Conservation (phyloP, 2,113 vertebrate species). For the Ellobius talpinus region DNA sequence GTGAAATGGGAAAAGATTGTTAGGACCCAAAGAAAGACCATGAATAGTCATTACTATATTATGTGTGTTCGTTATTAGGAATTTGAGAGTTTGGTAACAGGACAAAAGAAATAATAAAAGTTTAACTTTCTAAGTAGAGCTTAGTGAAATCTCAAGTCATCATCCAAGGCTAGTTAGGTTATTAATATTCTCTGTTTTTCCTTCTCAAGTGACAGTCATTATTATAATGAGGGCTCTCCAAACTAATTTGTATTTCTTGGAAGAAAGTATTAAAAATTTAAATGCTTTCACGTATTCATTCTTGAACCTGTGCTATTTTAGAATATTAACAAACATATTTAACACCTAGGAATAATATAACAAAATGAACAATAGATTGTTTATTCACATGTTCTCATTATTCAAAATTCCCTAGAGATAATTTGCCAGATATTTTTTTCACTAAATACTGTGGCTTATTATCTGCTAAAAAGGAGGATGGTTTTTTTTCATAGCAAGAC, state of each 20-base stretch:
- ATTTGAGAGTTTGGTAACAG: constrained; percentile 27
- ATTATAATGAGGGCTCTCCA: constrained; percentile 45
- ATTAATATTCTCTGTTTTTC: constrained; percentile 67
- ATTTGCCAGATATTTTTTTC: constrained; percentile 58
- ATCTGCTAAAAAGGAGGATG: neutral
- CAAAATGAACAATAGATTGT: constrained; percentile 48
- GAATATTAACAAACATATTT: constrained; percentile 63
- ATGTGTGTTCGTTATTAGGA: neutral
- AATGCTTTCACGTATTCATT: constrained; percentile 63
- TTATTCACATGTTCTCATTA: constrained; percentile 53
- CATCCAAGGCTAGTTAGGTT: constrained; percentile 43
- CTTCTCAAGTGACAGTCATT: constrained; percentile 65
- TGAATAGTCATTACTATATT: neutral
- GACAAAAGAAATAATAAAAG: constrained; percentile 44
- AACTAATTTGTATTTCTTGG: constrained; percentile 69
- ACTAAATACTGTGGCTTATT: constrained; percentile 45
- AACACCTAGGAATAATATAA: constrained; percentile 41
- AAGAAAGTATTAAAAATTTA: constrained; percentile 62
- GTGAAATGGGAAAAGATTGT: neutral
- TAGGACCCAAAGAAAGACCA: neutral
- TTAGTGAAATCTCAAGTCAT: constrained; percentile 59
- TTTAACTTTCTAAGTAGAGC: constrained; percentile 23
- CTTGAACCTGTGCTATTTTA: constrained; percentile 56
- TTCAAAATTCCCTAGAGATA: constrained; percentile 40
- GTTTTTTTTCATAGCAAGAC: constrained; percentile 38